These are phyloP conservation scores for Pristis pectinata DNA, from an alignment of 2,797 vertebrate species.

Conservation along the genomic window DNA sequence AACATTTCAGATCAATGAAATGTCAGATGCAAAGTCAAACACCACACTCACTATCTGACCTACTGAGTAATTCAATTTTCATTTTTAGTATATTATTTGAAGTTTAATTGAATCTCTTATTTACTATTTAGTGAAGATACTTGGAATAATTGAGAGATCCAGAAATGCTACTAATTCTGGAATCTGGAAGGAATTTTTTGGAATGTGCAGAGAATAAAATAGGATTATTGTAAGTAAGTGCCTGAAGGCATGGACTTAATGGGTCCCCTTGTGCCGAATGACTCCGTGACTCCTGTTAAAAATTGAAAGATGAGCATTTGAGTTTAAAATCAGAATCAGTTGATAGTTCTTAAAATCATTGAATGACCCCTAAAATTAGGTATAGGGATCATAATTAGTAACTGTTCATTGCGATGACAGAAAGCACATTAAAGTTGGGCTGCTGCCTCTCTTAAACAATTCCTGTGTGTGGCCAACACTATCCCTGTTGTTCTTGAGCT, in stretches of 20 bases:
- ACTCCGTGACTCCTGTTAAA: not conserved
- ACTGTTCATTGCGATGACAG: not conserved
- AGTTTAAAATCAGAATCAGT: not conserved
- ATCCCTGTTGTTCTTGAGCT: not conserved
- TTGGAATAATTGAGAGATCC: not conserved
- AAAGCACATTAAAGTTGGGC: not conserved
- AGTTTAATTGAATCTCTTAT: not conserved
- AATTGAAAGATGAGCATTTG: not conserved
- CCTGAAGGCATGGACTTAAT: too few species aligned
- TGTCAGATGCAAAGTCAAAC: too few species aligned
- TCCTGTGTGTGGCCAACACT: not conserved
- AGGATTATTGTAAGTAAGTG: too few species aligned
- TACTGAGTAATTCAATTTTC: too few species aligned
- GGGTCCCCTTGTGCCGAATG: too few species aligned
- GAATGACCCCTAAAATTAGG: not conserved
- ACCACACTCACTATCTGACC: too few species aligned
- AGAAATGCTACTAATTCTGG: not conserved
- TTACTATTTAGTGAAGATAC: not conserved
- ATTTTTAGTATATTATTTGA: not conserved
- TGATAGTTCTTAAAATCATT: not conserved
- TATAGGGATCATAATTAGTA: not conserved
- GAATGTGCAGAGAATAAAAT: too few species aligned
- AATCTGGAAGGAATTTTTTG: too few species aligned
- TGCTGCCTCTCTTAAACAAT: not conserved
- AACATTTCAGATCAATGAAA: too few species aligned